Evolutionary conservation across 2,888 invertebrate species (phyloP).

Genomic region (Apomyelois bistriatella): DNA sequence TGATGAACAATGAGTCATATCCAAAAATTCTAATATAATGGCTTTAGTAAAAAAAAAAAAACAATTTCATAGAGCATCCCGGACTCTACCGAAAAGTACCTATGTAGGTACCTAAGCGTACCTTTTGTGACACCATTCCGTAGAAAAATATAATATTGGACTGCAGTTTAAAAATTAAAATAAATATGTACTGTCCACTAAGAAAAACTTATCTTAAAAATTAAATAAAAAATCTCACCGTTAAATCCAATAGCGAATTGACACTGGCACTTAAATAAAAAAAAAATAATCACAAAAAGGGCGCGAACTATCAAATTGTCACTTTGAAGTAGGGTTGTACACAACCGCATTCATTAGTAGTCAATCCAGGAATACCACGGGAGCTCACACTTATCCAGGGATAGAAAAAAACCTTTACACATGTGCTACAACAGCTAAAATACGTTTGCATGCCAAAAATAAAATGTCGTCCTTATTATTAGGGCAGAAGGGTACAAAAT

Average conservation of each 20-base stretch:
- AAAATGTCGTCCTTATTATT: neutral
- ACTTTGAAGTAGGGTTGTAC: conserved; percentile 43
- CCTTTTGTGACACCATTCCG: neutral
- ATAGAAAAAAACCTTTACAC: conserved; percentile 45
- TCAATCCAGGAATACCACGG: conserved; percentile 58
- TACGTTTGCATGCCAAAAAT: neutral
- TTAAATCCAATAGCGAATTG: neutral
- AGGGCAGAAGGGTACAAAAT: conserved; percentile 14
- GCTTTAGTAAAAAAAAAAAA: too few species aligned
- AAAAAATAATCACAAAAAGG: conserved; percentile 25
- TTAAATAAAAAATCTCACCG: neutral
- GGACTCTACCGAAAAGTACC: too few species aligned
- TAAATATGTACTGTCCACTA: neutral
- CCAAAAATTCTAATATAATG: too few species aligned
- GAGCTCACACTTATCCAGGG: conserved; percentile 38
- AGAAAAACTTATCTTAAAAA: neutral
- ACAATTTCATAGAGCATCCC: too few species aligned
- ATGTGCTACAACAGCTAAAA: conserved; percentile 27
- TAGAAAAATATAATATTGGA: neutral
- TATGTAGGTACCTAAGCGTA: too few species aligned
- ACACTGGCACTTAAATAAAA: conserved; percentile 23
- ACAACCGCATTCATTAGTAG: conserved; percentile 49
- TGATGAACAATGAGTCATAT: too few species aligned
- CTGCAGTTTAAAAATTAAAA: too few species aligned
- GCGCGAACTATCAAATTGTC: conserved; percentile 58